A percentile compares a stretch with the other conserved stretches of the same genome.
These are phyloP conservation scores for Serinus canaria DNA, from an alignment of 2,113 vertebrate genomes.

Conservation along the genomic window DNA sequence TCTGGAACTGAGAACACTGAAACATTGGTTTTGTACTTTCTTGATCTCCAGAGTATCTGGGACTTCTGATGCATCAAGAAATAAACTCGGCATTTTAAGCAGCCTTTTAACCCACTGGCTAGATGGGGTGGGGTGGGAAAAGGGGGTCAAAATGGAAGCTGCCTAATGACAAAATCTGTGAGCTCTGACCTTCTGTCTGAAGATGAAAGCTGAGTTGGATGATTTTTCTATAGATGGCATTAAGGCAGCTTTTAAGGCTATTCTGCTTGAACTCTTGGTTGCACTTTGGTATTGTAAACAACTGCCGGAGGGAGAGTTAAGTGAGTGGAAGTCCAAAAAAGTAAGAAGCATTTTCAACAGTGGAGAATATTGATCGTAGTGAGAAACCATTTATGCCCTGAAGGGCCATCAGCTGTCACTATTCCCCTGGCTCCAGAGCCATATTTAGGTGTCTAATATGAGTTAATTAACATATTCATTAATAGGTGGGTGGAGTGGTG, in stretches of 20 bases:
- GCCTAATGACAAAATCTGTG: constrained; percentile 8
- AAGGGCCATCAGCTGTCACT: constrained; percentile 45
- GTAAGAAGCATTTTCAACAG: not conserved
- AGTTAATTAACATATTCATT: constrained; percentile 44
- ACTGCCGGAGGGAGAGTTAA: not conserved
- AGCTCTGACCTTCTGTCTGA: constrained; percentile 39
- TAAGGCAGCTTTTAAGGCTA: constrained; percentile 56
- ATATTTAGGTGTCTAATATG: not conserved
- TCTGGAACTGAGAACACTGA: not conserved
- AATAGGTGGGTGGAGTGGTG: constrained; percentile 10
- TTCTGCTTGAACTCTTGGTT: constrained; percentile 15
- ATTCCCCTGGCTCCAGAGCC: not conserved
- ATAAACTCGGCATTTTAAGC: not conserved
- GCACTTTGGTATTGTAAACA: constrained; percentile 27
- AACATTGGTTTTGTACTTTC: not conserved
- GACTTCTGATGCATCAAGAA: not conserved
- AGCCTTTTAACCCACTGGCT: not conserved
- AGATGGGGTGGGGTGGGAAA: rapidly evolving
- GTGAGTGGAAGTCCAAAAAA: constrained; percentile 33
- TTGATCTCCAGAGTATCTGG: not conserved
- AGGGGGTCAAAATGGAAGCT: not conserved
- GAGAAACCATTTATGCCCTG: constrained; percentile 30
- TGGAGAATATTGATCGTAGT: not conserved
- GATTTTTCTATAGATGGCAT: constrained; percentile 36
- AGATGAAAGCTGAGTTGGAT: constrained; percentile 41